Evolutionary conservation across 2,797 vertebrate genomes (phyloP).

Genomic region (Rhinoraja longicauda): DNA sequence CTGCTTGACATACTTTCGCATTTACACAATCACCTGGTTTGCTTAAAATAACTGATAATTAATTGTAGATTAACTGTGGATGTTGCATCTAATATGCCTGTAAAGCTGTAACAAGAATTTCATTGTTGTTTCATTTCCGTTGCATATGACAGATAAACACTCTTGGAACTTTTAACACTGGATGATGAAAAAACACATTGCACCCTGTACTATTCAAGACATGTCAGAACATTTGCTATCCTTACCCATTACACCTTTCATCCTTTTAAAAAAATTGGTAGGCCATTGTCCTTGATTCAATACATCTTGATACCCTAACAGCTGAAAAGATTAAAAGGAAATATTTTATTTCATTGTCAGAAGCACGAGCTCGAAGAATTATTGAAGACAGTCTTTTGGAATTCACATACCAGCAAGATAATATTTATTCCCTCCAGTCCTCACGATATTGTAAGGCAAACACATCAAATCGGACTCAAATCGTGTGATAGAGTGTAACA

Average conservation of each 20-base stretch:
- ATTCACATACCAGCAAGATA: not conserved
- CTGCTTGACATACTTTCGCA: not conserved
- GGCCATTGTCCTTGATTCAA: not conserved
- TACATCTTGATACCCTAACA: not conserved
- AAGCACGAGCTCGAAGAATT: not conserved
- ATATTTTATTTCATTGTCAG: not conserved
- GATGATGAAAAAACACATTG: not conserved
- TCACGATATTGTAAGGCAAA: not conserved
- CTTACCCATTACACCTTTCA: not conserved
- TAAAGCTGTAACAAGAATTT: too few species aligned
- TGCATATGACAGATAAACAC: too few species aligned
- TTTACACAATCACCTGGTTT: not conserved
- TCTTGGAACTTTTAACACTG: too few species aligned
- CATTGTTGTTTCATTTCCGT: too few species aligned
- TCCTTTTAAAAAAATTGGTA: not conserved
- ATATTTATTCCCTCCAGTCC: not conserved
- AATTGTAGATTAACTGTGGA: too few species aligned
- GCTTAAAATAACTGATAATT: too few species aligned
- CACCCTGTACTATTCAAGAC: not conserved
- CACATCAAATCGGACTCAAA: not conserved
- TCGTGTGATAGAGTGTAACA: not conserved
- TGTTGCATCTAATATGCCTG: too few species aligned
- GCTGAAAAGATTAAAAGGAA: not conserved
- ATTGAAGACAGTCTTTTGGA: not conserved
- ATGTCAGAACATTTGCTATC: not conserved